These are phyloP conservation scores for Oenanthe melanoleuca DNA, from an alignment of 2,113 vertebrate genomes.

Conservation along the genomic window DNA sequence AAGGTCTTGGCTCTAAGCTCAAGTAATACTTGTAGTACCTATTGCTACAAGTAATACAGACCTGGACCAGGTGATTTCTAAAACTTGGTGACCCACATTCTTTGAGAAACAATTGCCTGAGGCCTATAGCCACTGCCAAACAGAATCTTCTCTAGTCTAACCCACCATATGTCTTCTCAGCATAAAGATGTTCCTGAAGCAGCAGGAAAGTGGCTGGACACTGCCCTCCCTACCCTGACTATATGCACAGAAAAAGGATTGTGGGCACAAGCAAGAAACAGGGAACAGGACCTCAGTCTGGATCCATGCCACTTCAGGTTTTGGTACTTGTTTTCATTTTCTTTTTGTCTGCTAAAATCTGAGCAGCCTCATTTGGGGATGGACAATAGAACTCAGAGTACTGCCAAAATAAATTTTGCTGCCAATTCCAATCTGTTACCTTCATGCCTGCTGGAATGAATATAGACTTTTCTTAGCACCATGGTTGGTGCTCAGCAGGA, in stretches of 20 bases:
- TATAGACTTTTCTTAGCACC: too few relatives aligned
- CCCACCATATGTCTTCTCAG: not conserved
- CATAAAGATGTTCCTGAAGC: not conserved
- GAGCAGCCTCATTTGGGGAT: too few relatives aligned
- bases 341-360: not conserved
- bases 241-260: not conserved
- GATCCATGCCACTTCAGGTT: not conserved
- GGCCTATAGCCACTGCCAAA: not conserved
- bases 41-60: not conserved
- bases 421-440: too few relatives aligned
- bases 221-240: not conserved
- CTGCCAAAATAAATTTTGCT: too few relatives aligned
- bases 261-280: not conserved
- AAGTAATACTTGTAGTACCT: not conserved
- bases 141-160: not conserved
- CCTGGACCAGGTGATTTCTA: not conserved
- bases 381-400: too few relatives aligned
- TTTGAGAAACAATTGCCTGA: not conserved
- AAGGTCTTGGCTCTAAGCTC: not conserved
- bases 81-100: not conserved
- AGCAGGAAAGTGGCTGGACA: not conserved
- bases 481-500: too few relatives aligned
- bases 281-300: not conserved
- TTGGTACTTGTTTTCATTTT: not conserved
- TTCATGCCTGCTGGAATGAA: too few relatives aligned